phyloP scores from a whole-genome alignment of 2,888 invertebrate genomes.

The Temnothorax rugatulus region DNA sequence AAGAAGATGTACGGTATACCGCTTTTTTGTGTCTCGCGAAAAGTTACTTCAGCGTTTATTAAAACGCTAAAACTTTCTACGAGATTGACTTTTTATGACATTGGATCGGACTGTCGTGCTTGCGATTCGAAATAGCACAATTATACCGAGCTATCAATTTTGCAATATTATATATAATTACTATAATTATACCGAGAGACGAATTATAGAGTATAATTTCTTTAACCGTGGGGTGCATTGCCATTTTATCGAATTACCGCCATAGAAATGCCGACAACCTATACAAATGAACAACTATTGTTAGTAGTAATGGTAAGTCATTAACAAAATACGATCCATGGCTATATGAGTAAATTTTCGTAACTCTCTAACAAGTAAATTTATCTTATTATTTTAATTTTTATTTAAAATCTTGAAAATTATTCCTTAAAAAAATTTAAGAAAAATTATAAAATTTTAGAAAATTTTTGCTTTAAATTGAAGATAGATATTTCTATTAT shows the following conservation, averaged over 20 bases:
- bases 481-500: background rate
- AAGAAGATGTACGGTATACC: background rate
- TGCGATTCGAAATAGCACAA: background rate
- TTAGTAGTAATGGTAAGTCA: background rate
- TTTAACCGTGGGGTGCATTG: background rate
- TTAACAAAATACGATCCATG: background rate
- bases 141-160: background rate
- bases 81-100: background rate
- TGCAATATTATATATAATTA: background rate
- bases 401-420: background rate
- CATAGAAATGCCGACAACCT: background rate
- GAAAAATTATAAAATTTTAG: background rate
- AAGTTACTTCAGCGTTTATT: constrained; percentile 11
- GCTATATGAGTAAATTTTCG: background rate
- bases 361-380: background rate
- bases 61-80: background rate
- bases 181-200: background rate
- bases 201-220: constrained; percentile 3
- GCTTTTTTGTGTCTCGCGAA: background rate
- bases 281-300: background rate
- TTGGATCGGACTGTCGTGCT: background rate
- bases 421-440: background rate
- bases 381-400: background rate
- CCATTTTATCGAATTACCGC: background rate
- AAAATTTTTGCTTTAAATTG: background rate